These are phyloP conservation scores for Miltochrista miniata DNA, from an alignment of 2,888 invertebrate genomes.

Conservation along the genomic window DNA sequence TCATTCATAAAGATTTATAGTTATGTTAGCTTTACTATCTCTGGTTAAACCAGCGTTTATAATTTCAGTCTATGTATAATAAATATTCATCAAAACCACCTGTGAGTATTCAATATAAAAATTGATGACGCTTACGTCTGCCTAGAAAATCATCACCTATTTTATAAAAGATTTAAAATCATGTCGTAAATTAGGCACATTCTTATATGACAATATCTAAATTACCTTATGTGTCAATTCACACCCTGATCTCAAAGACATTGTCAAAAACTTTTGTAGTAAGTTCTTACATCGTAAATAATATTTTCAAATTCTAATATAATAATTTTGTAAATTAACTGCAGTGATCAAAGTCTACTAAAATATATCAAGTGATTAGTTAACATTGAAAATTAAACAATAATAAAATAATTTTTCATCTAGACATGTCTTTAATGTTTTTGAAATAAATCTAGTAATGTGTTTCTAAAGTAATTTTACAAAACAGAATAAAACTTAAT, in stretches of 20 bases:
- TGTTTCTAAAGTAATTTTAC: no score
- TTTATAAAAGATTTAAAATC: conserved; percentile 22
- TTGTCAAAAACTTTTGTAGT: conserved; percentile 15
- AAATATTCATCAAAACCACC: conserved; percentile 5
- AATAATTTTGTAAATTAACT: neutral
- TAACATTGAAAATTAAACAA: no score
- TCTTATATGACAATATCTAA: conserved; percentile 36
- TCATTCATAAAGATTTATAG: conserved; percentile 8
- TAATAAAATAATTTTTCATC: no score
- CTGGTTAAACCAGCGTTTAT: neutral
- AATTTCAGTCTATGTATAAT: neutral
- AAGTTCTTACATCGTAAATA: neutral
- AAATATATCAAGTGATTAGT: neutral
- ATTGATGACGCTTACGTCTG: conserved; percentile 24
- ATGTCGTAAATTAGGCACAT: conserved; percentile 14
- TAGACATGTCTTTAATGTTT: no score
- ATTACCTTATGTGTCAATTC: conserved; percentile 20
- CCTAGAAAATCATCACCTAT: conserved; percentile 20
- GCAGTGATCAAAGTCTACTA: neutral
- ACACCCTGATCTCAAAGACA: conserved; percentile 34
- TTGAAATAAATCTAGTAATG: no score
- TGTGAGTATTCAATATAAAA: conserved; percentile 17
- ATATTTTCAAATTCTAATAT: neutral
- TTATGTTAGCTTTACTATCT: neutral
- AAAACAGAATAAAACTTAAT: neutral